Percentiles rank a stretch among this genome's conserved stretches.
phyloP scores from a whole-genome alignment of 2,888 invertebrate species.

The Hirtodrosophila duncani region DNA sequence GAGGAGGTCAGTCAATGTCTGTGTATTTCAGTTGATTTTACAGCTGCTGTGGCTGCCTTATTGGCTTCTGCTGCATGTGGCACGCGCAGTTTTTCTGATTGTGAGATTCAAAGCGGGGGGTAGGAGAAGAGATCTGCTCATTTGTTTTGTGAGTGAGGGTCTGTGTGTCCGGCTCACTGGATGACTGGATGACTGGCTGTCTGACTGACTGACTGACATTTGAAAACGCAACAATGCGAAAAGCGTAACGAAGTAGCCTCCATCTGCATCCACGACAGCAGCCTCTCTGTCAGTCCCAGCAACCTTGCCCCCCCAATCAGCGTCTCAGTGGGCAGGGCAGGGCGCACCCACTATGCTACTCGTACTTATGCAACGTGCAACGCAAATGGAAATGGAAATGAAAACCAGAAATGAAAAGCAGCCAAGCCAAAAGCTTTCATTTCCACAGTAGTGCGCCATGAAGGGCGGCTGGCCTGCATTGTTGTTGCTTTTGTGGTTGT shows the following conservation, averaged over 20 bases:
- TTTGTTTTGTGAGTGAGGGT: too few relatives aligned
- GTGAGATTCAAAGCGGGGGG: not conserved
- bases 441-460: too few relatives aligned
- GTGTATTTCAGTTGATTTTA: constrained; percentile 8
- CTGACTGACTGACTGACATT: constrained; percentile 40
- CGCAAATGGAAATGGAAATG: constrained; percentile 58
- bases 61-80: constrained; percentile 31
- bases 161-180: constrained; percentile 19
- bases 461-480: constrained; percentile 26
- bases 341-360: constrained; percentile 63
- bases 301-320: constrained; percentile 56
- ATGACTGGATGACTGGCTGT: constrained; percentile 29
- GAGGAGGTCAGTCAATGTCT: too few relatives aligned
- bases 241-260: constrained; percentile 51
- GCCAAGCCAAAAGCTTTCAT: constrained; percentile 62
- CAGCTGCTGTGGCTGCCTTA: constrained; percentile 9
- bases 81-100: constrained; percentile 42
- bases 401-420: constrained; percentile 69
- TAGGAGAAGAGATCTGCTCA: constrained; percentile 32
- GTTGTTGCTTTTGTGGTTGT: constrained; percentile 6
- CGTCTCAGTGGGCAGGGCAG: too few relatives aligned
- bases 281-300: not conserved
- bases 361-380: constrained; percentile 46
- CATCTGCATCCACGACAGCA: constrained; percentile 8
- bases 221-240: constrained; percentile 61